A percentile compares a stretch with the other conserved stretches of the same genome.
Evolutionary conservation across 2,113 vertebrate genomes (phyloP).

Genomic region (Hippocampus guttulatus): DNA sequence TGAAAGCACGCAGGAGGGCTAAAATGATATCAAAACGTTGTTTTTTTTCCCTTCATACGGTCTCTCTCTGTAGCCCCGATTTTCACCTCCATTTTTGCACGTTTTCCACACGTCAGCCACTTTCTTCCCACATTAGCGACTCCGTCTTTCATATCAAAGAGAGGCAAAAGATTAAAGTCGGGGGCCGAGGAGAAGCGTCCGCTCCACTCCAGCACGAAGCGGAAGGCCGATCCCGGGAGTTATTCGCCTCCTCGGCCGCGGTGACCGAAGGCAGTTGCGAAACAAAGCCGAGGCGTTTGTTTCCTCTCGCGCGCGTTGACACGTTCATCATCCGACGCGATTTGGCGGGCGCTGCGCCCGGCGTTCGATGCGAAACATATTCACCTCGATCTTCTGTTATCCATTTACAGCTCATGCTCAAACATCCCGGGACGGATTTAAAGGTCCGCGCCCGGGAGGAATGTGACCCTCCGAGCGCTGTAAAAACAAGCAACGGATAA

Average conservation of each 20-base stretch:
- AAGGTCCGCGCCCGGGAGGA: slow-evolving; percentile 37
- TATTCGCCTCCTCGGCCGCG: slow-evolving; percentile 26
- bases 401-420: slow-evolving; percentile 22
- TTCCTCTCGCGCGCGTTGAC: slow-evolving; percentile 19
- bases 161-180: slow-evolving; percentile 67
- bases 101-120: slow-evolving; percentile 14
- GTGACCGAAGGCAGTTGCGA: slow-evolving; percentile 26
- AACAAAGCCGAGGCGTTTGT: slow-evolving; percentile 44
- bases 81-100: slow-evolving; percentile 45
- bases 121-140: slow-evolving; percentile 43
- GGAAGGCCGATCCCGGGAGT: slow-evolving; percentile 35
- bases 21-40: too few relatives aligned
- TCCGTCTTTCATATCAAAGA: slow-evolving; percentile 58
- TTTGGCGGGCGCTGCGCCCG: slow-evolving; percentile 12
- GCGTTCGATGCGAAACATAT: slow-evolving; percentile 7
- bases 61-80: slow-evolving; percentile 37
- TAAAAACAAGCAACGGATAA: slow-evolving; percentile 22
- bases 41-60: too few relatives aligned
- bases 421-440: slow-evolving; percentile 41
- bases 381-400: slow-evolving; percentile 8
- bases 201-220: slow-evolving; percentile 57
- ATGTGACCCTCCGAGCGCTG: slow-evolving; percentile 42
- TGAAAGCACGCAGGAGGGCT: too few relatives aligned
- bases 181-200: slow-evolving; percentile 52
- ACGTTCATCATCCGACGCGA: slow-evolving; percentile 5